These are phyloP conservation scores for Fopius arisanus DNA, from an alignment of 1,140 invertebrate species.

Conservation along the genomic window DNA sequence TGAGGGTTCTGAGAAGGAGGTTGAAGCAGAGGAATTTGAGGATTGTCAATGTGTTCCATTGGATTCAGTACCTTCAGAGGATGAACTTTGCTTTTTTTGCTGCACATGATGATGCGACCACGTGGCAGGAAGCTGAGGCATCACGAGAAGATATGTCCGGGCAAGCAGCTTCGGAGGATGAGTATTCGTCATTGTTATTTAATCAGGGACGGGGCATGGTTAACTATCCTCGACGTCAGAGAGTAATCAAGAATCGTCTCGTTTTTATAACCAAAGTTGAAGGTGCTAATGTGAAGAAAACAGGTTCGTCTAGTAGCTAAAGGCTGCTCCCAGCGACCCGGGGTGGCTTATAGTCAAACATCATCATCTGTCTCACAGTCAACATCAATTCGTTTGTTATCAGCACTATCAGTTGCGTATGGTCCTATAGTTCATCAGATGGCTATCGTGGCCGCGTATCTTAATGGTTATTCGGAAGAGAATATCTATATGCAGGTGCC, in stretches of 20 bases:
- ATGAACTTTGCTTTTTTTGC: constrained; percentile 12
- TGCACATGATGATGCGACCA: constrained; percentile 42
- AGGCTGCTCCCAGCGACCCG: constrained; percentile 51
- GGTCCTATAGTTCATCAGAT: constrained; percentile 43
- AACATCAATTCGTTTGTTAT: constrained; percentile 48
- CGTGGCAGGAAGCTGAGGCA: constrained; percentile 49
- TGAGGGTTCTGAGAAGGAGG: neutral
- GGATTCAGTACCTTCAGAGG: neutral
- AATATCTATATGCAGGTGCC: constrained; percentile 58
- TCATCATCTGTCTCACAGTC: constrained; percentile 49
- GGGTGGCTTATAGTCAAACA: constrained; percentile 54
- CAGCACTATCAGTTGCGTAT: constrained; percentile 45
- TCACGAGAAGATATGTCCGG: constrained; percentile 40
- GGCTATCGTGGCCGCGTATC: constrained; percentile 59
- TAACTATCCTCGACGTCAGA: constrained; percentile 41
- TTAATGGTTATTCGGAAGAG: constrained; percentile 57
- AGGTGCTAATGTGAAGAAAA: constrained; percentile 29
- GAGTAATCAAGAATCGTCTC: constrained; percentile 38
- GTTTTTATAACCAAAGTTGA: constrained; percentile 12
- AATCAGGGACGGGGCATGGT: constrained; percentile 52
- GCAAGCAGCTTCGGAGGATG: constrained; percentile 47
- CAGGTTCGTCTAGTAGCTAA: constrained; percentile 56
- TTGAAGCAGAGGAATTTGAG: neutral
- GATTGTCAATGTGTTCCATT: neutral
- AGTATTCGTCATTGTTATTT: constrained; percentile 46